Base-by-base conservation (phyloP, 2,113 vertebrate genomes). In the Pangasianodon gigas region DNA sequence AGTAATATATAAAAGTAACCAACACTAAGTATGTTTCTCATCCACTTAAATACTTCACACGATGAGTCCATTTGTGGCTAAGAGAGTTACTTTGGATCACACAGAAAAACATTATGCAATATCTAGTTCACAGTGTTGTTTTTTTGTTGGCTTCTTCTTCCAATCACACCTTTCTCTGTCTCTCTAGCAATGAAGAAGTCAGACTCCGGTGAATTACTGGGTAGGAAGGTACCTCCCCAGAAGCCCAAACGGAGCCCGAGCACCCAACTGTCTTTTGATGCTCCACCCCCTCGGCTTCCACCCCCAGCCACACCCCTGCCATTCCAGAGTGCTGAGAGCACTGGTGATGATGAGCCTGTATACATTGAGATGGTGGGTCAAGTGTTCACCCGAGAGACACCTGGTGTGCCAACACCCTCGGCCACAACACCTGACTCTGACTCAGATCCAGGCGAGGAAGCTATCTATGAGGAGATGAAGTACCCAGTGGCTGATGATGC, bases 351-450 rank as follows among this genome's bases (percentile, higher is more conserved):
- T 8, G 97, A 98, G 92, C 97, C 97, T 0, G 97, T 98, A 67
- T 98, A 98, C 92, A 98, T 98, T 0, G 97, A 98, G 94, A 98
- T 98, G 97, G 97, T 98, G 91, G 97, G 97, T 74, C 95, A 96
- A 94, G 97, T 93, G 94, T 97, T 95, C 94, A 97, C 94, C 89
- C 94, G 96, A 88, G 96, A 97, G 90, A 92, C 91, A 29, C 48
- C 85, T 21, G 88, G 92, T 86, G 94, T 95, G 0, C 92, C 93
- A 88, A 96, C 94, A 6, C 95, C 95, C 0, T 95, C 95, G 62
- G 93, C 92, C 92, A 95, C 96, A 71, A 97, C 96, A 4, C 95
- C 96, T 0, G 97, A 98, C 89, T 97, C 97, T 0, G 97, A 98
- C 93, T 98, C 97, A 0, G 97, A 98, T 89, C 97, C 97, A 94